phyloP scores from a whole-genome alignment of 2,797 vertebrate genomes.

The Microctenopoma steveboyesi region DNA sequence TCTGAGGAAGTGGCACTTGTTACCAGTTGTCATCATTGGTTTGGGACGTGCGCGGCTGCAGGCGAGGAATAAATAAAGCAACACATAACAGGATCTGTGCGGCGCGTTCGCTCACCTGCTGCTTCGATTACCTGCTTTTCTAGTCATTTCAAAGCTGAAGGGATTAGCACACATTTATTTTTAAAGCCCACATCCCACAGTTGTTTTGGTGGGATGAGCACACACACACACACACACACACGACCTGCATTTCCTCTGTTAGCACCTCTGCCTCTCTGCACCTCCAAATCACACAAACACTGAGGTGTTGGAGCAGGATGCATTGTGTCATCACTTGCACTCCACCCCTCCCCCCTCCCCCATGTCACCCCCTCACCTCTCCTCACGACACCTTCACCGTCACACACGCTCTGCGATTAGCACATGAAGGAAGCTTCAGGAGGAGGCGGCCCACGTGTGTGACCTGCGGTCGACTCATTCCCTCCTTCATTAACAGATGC shows the following conservation, averaged over 20 bases:
- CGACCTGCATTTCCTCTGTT: slow-evolving; percentile 77
- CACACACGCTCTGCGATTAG: slow-evolving; percentile 39
- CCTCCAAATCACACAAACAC: slow-evolving; percentile 72
- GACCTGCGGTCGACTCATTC: slow-evolving; percentile 2
- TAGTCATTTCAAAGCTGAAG: background rate
- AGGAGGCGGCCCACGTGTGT: background rate
- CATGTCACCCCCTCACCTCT: slow-evolving; percentile 25
- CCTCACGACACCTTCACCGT: slow-evolving; percentile 1
- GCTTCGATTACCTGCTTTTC: slow-evolving; percentile 22
- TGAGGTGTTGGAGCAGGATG: slow-evolving; percentile 80
- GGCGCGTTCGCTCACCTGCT: background rate
- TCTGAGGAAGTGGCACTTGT: too few relatives aligned
- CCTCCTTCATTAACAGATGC: slow-evolving; percentile 40
- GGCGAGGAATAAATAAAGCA: background rate
- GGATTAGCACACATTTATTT: slow-evolving; percentile 19
- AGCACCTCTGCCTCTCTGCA: slow-evolving; percentile 65
- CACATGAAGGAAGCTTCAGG: slow-evolving; percentile 18
- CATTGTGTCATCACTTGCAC: slow-evolving; percentile 78
- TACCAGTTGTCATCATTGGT: background rate
- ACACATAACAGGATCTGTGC: slow-evolving; percentile 3
- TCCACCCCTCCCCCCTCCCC: slow-evolving; percentile 32
- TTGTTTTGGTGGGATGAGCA: slow-evolving; percentile 15
- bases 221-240: slow-evolving; percentile 9
- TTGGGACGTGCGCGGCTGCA: background rate
- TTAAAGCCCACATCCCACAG: background rate